A percentile compares a stretch with the other conserved stretches of the same genome.
Conservation (phyloP, 2,888 invertebrate species). For the Portevinia maculata region DNA sequence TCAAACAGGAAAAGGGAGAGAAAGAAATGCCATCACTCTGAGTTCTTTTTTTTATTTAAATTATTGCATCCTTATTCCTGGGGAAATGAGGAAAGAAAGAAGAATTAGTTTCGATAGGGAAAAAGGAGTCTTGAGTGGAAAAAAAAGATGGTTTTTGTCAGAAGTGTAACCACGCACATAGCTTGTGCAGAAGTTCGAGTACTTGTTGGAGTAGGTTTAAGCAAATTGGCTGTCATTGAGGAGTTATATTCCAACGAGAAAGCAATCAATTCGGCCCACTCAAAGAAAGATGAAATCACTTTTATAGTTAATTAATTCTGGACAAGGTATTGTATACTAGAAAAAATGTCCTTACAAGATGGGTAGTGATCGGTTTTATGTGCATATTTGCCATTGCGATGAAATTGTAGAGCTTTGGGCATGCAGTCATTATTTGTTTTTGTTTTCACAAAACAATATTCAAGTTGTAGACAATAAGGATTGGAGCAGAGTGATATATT, state of each 20-base stretch:
- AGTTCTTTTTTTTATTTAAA: conserved; percentile 38
- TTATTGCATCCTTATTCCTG: conserved; percentile 36
- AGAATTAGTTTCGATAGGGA: conserved; percentile 44
- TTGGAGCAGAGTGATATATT: too few relatives aligned
- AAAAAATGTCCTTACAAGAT: background rate
- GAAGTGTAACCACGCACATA: conserved; percentile 8
- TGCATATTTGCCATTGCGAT: too few relatives aligned
- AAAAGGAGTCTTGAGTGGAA: conserved; percentile 14
- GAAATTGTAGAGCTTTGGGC: too few relatives aligned
- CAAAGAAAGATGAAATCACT: background rate
- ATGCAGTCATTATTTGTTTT: too few relatives aligned
- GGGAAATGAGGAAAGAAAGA: conserved; percentile 6
- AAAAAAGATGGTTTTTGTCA: background rate
- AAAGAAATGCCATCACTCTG: background rate
- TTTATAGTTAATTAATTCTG: background rate
- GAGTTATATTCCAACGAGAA: conserved; percentile 13
- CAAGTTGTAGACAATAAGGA: too few relatives aligned
- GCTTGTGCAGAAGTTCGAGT: conserved; percentile 5
- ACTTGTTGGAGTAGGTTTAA: background rate
- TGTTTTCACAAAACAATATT: too few relatives aligned
- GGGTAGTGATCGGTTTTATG: background rate
- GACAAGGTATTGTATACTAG: background rate
- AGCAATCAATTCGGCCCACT: conserved; percentile 18
- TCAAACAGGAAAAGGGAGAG: background rate
- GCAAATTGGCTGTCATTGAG: conserved; percentile 6